Conservation (phyloP, 2,113 vertebrate species). For the Nothoprocta pentlandii region DNA sequence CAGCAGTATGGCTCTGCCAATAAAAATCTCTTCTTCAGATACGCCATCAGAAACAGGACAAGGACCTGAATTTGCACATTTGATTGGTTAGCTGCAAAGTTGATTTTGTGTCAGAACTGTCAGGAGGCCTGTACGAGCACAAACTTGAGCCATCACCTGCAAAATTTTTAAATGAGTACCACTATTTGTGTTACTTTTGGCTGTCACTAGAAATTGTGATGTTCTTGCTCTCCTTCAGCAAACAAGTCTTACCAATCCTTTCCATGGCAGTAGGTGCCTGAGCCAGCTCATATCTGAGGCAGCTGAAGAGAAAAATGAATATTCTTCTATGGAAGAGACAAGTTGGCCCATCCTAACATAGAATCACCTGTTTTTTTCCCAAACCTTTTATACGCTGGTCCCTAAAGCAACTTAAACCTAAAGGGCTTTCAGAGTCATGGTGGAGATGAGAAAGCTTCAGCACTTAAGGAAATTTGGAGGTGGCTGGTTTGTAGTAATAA, state of each 20-base stretch:
- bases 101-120: background rate
- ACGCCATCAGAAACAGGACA: background rate
- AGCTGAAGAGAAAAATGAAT: conserved; percentile 2
- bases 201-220: background rate
- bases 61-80: background rate
- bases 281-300: background rate
- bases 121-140: background rate
- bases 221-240: background rate
- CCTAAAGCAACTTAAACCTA: background rate
- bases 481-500: background rate
- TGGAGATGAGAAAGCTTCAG: background rate
- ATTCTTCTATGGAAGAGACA: background rate
- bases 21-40: background rate
- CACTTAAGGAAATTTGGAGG: background rate
- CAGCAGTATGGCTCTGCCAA: background rate
- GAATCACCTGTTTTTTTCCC: background rate
- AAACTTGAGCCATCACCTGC: background rate
- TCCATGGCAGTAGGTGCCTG: background rate
- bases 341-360: background rate
- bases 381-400: background rate
- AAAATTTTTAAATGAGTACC: background rate
- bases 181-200: background rate
- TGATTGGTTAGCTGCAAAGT: background rate
- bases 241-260: background rate
- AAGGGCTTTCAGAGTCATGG: background rate